Evolutionary conservation across 2,113 vertebrate genomes (phyloP), one percentile per base, ranked within the genome.

Genomic region (Cavia aperea): DNA sequence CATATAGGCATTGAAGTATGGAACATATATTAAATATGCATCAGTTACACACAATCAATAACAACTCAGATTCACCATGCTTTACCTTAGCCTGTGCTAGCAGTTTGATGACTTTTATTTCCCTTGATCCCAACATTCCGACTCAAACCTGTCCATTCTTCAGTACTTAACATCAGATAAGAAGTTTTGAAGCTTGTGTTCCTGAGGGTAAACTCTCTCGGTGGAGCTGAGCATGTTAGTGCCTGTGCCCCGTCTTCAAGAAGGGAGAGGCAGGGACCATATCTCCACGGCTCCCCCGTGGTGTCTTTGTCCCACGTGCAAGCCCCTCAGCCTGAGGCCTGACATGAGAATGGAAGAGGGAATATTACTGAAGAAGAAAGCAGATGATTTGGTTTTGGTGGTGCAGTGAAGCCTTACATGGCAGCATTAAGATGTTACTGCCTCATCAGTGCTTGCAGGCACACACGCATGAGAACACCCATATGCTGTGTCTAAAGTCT

Each of bases 401-500:
- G 63, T 16, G 51, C 8, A 73, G 77, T 79, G 6, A 36, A 68
- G 66, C 66, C 66, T 87, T 94, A 88, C 94, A 1, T 90, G 90
- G 95, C 81, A 94, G 29, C 78, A 87, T 94, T 93, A 91, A 86
- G 86, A 63, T 63, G n/a, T 91, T 82, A 46, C 82, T 5, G 77
- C 51, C 4, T 36, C 10, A 14, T 12, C 21, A 9, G 8, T 1
- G 3, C 1, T 1, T 51, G 39, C 14, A 7, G 2, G 8, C 4
- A 26, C 24, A 86, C 73, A 73, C 51, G 14, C 19, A 60, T 29
- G 63, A 1, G 24, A 10, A 82, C 16, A n/a, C 9, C 43, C 66
- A 51, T 87, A 93, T 18, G 56, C 54, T 70, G 4, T 77, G 70
- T 62, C 60, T 81, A 86, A 63, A 81, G 89, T 93, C 51, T 89